Base-by-base conservation (phyloP, 2,888 invertebrate genomes). In the Rhorus exstirpatorius region DNA sequence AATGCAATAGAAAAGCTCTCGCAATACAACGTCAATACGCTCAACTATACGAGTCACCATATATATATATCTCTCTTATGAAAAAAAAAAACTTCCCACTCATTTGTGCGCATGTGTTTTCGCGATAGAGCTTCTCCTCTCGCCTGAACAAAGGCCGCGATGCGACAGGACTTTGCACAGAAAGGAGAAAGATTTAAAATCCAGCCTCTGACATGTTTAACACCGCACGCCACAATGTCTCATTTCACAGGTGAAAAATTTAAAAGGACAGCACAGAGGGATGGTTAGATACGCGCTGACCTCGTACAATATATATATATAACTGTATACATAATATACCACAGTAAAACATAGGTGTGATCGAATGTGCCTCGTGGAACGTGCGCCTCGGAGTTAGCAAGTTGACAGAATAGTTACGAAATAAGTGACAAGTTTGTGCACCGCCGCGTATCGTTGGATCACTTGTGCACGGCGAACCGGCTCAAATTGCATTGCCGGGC, bases 361-460 rank as follows among this genome's bases (percentile, higher is more conserved):
- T 31, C 19, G 55, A 10, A 35, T 79, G 12, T 44, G 44, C 31
- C 8, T 21, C 53, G 10, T 19, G 49, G 53, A 35, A 49, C 55
- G 46, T n/a, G 4, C 3, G 31, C 49, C 41, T 7, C 51, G 46
- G 35, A 10, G 41, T 67, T 49, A 74, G 60, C 61, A 53, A 65
- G 81, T 75, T 80, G 87, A 86, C 86, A 84, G 85, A 65, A 81
- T 88, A 87, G 89, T 88, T 88, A 87, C 86, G 80, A 85, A 86
- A 89, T 89, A 89, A 91, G 90, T 90, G 90, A 91, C 88, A 91
- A 89, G 88, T 91, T 91, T 89, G 88, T 89, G 89, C 83, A 90
- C 83, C 85, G 78, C 83, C 83, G 75, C 83, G 79, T 81, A 83
- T 86, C 83, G 77, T 79, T 70, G 76, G 88, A 88, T 90, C 88